Percentiles rank a stretch among this genome's conserved stretches.
Conservation (phyloP, 2,113 vertebrate species). For the Semicossyphus pulcher region DNA sequence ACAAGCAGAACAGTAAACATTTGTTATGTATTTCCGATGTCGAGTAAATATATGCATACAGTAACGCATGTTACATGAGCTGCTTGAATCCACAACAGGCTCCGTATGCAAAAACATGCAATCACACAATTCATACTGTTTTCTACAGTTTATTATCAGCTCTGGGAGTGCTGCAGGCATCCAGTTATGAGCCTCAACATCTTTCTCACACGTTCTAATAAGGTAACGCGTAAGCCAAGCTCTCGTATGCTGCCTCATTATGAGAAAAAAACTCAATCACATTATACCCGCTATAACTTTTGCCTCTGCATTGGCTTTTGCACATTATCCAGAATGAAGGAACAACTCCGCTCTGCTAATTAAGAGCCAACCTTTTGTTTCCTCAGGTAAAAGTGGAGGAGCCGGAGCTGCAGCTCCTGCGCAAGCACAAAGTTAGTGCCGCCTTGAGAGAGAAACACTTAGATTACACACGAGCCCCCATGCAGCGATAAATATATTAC, state of each 20-base stretch:
- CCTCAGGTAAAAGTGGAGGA: slow-evolving; percentile 41
- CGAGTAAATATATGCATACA: no score
- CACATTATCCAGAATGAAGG: slow-evolving; percentile 25
- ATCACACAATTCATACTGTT: neutral
- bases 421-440: slow-evolving; percentile 37
- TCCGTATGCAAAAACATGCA: neutral
- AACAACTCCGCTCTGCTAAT: slow-evolving; percentile 28
- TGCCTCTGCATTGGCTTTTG: neutral
- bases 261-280: neutral
- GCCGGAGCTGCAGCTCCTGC: slow-evolving; percentile 9
- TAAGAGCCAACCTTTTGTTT: slow-evolving; percentile 28
- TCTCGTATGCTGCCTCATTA: slow-evolving; percentile 16
- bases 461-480: slow-evolving; percentile 20
- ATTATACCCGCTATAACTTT: neutral
- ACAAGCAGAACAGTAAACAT: neutral
- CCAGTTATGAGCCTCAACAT: neutral
- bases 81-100: neutral
- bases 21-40: neutral
- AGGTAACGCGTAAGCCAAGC: neutral
- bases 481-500: slow-evolving; percentile 51
- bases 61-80: neutral
- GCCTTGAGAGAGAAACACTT: slow-evolving; percentile 45
- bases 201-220: neutral
- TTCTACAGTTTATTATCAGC: neutral
- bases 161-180: neutral